These are phyloP conservation scores for Cosmia trapezina DNA, from an alignment of 2,888 invertebrate species.

Conservation along the genomic window DNA sequence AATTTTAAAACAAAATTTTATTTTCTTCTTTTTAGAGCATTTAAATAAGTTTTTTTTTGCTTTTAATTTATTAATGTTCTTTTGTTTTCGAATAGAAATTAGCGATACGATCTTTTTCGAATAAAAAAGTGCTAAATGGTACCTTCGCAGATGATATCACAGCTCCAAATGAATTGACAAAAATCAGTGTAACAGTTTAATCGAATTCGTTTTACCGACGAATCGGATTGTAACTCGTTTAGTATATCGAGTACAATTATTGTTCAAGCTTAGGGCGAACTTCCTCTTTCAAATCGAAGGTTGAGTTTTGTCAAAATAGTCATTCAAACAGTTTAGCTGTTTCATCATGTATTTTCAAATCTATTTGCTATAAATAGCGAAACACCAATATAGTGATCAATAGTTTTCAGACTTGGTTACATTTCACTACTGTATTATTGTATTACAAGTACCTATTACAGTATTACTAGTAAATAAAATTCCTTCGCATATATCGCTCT, in stretches of 20 bases:
- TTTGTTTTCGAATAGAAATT: neutral
- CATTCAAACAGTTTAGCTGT: conserved; percentile 55
- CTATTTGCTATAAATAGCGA: conserved; percentile 57
- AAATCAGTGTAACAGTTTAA: conserved; percentile 20
- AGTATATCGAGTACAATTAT: conserved; percentile 52
- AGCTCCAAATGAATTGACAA: conserved; percentile 12
- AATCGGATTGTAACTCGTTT: conserved; percentile 37
- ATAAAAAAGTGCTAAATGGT: neutral
- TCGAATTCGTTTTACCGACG: conserved; percentile 42
- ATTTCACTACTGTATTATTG: neutral
- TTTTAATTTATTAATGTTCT: too few relatives aligned
- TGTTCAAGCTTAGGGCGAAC: conserved; percentile 47
- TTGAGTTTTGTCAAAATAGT: conserved; percentile 34
- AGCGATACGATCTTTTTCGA: neutral
- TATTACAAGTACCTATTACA: neutral
- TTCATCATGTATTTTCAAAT: conserved; percentile 49
- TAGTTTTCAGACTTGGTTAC: conserved; percentile 17
- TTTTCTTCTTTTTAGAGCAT: too few relatives aligned
- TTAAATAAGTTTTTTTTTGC: too few relatives aligned
- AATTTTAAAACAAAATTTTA: too few relatives aligned
- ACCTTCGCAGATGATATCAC: neutral
- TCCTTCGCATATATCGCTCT: neutral
- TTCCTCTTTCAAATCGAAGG: conserved; percentile 64
- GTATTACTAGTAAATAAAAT: neutral
- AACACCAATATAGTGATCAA: conserved; percentile 12